These are phyloP conservation scores for Adoxophyes honmai DNA, from an alignment of 1,140 invertebrate genomes.

Conservation along the genomic window DNA sequence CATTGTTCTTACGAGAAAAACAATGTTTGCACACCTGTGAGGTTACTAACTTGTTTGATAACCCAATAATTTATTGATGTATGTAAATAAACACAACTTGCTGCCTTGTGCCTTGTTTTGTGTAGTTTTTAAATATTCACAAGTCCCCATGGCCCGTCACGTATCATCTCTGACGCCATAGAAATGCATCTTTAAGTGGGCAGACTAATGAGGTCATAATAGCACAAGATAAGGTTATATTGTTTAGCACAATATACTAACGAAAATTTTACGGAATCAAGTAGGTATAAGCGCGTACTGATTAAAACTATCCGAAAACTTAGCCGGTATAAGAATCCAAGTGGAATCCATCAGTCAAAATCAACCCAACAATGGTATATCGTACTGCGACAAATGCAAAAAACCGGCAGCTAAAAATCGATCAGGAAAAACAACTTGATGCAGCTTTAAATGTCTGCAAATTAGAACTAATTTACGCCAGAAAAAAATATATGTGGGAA, in stretches of 20 bases:
- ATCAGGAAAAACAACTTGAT: conserved; percentile 40
- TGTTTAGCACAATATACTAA: background rate
- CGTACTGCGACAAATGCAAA: conserved; percentile 14
- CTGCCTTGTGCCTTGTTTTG: too few species aligned
- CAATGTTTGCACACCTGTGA: background rate
- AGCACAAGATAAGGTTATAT: conserved; percentile 14
- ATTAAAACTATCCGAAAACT: too few species aligned
- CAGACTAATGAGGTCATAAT: conserved; percentile 16
- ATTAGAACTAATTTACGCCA: too few species aligned
- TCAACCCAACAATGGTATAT: conserved; percentile 1
- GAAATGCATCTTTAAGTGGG: conserved; percentile 16
- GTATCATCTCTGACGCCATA: conserved; percentile 4
- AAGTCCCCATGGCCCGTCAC: background rate
- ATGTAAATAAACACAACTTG: conserved; percentile 7
- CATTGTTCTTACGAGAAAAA: background rate
- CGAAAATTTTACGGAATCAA: too few species aligned
- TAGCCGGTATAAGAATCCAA: background rate
- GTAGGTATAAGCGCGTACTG: too few species aligned
- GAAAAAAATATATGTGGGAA: background rate
- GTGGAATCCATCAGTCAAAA: background rate
- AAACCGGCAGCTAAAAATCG: conserved; percentile 34
- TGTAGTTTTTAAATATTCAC: background rate
- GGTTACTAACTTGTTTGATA: conserved; percentile 9
- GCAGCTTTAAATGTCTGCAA: background rate
- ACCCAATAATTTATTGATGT: background rate